A percentile compares a stretch with the other conserved stretches of the same genome.
Evolutionary conservation across 2,113 vertebrate genomes (phyloP).

Genomic region (Epinephelus fuscoguttatus): DNA sequence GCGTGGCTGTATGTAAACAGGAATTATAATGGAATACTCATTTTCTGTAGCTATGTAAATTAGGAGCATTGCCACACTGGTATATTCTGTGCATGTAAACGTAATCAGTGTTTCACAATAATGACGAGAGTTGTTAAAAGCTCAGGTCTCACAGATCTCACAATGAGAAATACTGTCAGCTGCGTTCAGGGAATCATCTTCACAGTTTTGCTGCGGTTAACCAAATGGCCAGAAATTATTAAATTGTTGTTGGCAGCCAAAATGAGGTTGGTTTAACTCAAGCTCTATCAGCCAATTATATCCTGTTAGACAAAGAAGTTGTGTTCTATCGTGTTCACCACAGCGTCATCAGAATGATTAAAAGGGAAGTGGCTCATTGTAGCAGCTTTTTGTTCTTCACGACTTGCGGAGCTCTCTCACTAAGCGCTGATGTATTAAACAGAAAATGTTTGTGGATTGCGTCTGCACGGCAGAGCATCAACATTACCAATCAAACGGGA

Average conservation of each 20-base stretch:
- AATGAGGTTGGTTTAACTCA: conserved; percentile 24
- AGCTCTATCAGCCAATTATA: neutral
- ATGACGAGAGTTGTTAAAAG: neutral
- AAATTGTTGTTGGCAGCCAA: conserved; percentile 17
- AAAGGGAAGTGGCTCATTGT: conserved; percentile 26
- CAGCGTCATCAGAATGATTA: neutral
- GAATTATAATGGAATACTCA: no score
- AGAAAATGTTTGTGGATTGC: conserved; percentile 24
- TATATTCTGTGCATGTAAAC: no score
- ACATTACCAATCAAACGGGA: conserved; percentile 47
- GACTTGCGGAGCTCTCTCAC: neutral
- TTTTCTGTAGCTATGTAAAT: no score
- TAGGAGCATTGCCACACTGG: no score
- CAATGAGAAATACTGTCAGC: neutral
- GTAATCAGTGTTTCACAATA: neutral
- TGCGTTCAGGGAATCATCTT: neutral
- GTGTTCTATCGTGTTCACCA: neutral
- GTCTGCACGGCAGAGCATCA: conserved; percentile 28
- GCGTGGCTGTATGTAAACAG: no score
- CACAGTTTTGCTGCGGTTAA: neutral
- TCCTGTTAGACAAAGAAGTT: neutral
- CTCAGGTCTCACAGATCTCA: neutral
- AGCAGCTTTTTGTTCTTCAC: conserved; percentile 14
- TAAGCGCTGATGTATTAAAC: conserved; percentile 39
- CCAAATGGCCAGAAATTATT: neutral